phyloP scores from a whole-genome alignment of 2,888 invertebrate genomes.

The Stegana nigrithorax region DNA sequence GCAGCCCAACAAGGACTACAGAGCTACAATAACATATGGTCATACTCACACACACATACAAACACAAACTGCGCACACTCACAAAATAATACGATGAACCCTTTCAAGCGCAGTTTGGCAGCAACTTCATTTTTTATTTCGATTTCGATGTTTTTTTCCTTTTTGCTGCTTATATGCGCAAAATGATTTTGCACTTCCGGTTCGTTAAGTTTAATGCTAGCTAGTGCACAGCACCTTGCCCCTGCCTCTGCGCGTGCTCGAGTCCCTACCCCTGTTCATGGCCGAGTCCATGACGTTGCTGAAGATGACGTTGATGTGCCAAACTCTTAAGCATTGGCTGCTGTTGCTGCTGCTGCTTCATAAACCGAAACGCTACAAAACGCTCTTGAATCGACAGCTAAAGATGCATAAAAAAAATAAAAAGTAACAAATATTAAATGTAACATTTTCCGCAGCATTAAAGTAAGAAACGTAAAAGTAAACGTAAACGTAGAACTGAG shows the following conservation, averaged over 20 bases:
- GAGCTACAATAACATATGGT: too few relatives aligned
- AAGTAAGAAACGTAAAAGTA: background rate
- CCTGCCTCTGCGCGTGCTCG: too few relatives aligned
- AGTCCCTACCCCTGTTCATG: too few relatives aligned
- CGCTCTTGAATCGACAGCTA: background rate
- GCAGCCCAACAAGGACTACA: too few relatives aligned
- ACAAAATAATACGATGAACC: too few relatives aligned
- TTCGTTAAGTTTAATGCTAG: slow-evolving; percentile 52
- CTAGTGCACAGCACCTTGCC: slow-evolving; percentile 19
- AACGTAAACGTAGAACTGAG: background rate
- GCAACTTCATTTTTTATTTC: too few relatives aligned
- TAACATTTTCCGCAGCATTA: slow-evolving; percentile 14
- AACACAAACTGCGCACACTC: too few relatives aligned
- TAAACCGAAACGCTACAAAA: slow-evolving; percentile 28
- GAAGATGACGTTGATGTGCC: background rate
- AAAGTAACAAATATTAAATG: background rate
- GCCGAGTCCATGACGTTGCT: too few relatives aligned
- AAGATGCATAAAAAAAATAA: background rate
- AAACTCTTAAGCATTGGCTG: slow-evolving; percentile 1
- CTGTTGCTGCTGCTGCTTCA: slow-evolving; percentile 24
- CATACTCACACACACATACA: too few relatives aligned
- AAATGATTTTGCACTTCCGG: slow-evolving; percentile 49
- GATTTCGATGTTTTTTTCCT: too few relatives aligned
- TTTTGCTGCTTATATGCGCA: too few relatives aligned
- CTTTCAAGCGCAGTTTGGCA: too few relatives aligned